Base-by-base conservation (phyloP, 1,140 invertebrate species). In the Brachionus sp. region DNA sequence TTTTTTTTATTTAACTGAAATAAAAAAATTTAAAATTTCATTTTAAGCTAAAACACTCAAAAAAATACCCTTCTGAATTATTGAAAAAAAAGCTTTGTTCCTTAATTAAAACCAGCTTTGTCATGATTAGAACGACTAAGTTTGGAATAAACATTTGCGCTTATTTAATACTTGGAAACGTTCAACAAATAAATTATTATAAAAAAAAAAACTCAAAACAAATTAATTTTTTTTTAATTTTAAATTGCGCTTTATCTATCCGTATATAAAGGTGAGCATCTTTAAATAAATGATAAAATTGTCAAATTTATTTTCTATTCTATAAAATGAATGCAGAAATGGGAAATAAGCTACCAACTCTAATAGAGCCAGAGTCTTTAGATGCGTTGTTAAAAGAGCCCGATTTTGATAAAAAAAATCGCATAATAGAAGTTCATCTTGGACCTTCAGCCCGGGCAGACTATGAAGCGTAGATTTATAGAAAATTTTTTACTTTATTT, bases 321-420 rank as follows among this genome's bases (percentile, higher is more conserved):
- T 44, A n/a, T n/a, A 75, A 75, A 46, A 75, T 46, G 70, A 19
- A 75, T 46, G 3, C 7, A 75, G 42, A 75, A 46, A 75, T 75
- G 70, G 70, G 70, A 46, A 75, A 75, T 75, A 46, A 44, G 10
- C 39, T 75, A 33, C 70, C 70, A 46, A 29, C 42, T 75, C 7
- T 46, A 75, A 29, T 75, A 50, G 19, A 46, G 13, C 39, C 70
- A 25, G 70, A 75, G 12, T 2, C 39, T 2, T 46, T 80, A 9
- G 57, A 80, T 42, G 35, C 16, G 1, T 2, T 62, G 7, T 16
- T 42, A 13, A 57, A 62, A 35, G 50, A 80, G 57, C n/a, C 50
- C 5, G 50, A 62, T 57, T 80, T 80, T 62, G 77, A 62, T 10
- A 23, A 80, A 29, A 57, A 66, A 62, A 62, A 42, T 62, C 77